phyloP scores from a whole-genome alignment of 2,797 vertebrate genomes.

The Crocodylus rhombifer region DNA sequence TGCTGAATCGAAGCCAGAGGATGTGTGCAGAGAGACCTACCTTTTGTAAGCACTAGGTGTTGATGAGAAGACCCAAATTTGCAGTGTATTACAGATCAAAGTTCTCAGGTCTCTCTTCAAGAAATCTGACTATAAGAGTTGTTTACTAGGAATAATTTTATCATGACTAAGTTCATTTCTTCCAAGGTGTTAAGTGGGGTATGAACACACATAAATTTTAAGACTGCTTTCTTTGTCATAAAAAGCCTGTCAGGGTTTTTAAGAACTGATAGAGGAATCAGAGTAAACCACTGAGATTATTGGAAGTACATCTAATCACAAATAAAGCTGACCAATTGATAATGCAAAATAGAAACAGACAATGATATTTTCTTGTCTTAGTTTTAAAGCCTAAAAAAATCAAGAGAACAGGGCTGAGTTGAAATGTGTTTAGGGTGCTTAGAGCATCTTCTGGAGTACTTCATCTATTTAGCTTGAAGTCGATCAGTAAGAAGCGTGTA shows the following conservation, averaged over 20 bases:
- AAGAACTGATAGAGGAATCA: neutral
- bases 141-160: neutral
- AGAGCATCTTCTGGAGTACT: neutral
- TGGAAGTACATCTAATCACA: neutral
- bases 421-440: neutral
- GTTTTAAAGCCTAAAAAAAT: neutral
- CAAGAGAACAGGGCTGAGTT: neutral
- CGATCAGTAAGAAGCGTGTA: neutral
- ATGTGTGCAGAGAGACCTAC: too few relatives aligned
- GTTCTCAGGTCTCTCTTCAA: neutral
- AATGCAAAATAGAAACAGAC: neutral
- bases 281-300: neutral
- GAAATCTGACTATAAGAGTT: neutral
- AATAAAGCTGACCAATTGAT: neutral
- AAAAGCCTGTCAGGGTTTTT: neutral
- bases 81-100: neutral
- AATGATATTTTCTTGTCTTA: too few relatives aligned
- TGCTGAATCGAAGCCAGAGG: slow-evolving; percentile 1
- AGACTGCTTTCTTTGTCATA: neutral
- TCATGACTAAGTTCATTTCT: slow-evolving; percentile 22
- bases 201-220: neutral
- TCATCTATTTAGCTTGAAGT: accelerated
- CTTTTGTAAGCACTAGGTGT: neutral
- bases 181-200: neutral
- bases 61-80: neutral